These are phyloP conservation scores for Natator depressus DNA, from an alignment of 2,113 vertebrate genomes.

Conservation along the genomic window DNA sequence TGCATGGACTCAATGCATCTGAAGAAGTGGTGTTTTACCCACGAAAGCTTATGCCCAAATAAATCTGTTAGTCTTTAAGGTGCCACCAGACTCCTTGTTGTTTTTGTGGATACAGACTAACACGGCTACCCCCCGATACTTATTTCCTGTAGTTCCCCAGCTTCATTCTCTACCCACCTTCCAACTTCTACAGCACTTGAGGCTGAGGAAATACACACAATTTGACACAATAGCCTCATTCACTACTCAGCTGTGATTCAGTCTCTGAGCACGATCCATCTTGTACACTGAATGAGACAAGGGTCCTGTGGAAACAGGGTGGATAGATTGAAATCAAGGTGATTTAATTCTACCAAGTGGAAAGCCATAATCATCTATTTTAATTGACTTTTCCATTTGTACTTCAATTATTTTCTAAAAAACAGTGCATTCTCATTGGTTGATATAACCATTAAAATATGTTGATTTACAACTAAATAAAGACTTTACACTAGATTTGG, in stretches of 20 bases:
- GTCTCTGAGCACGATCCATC: background rate
- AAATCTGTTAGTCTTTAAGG: too few relatives aligned
- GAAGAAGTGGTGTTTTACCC: too few relatives aligned
- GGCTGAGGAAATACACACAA: background rate
- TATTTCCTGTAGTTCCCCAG: too few relatives aligned
- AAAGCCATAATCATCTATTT: background rate
- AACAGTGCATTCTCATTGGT: background rate
- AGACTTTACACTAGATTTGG: background rate
- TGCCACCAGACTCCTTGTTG: too few relatives aligned
- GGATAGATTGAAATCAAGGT: background rate
- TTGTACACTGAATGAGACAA: background rate
- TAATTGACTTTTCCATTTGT: background rate
- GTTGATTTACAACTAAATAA: background rate
- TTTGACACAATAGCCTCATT: background rate
- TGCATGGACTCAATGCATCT: too few relatives aligned
- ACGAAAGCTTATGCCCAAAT: too few relatives aligned
- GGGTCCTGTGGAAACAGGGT: too few relatives aligned
- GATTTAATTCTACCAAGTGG: background rate
- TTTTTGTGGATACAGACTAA: too few relatives aligned
- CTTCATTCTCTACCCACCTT: too few relatives aligned
- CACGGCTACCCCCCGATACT: too few relatives aligned
- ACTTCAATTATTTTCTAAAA: background rate
- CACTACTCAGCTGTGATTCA: background rate
- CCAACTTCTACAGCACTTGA: background rate
- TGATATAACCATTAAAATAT: background rate